Evolutionary conservation across 2,888 invertebrate genomes (phyloP), one percentile per base, ranked within the genome.

Genomic region (Meteorus colon): DNA sequence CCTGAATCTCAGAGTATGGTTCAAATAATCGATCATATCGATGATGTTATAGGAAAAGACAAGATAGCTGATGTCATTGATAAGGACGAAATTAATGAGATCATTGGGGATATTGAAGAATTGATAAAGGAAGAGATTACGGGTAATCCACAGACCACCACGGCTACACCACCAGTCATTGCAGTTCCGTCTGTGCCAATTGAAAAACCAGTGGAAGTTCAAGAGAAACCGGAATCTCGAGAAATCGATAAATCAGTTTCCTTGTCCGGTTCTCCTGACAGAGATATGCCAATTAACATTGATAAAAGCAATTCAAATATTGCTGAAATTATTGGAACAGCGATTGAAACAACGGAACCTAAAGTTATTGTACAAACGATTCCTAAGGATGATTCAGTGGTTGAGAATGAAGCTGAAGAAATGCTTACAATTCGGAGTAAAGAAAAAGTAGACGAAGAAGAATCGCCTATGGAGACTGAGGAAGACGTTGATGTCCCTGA

Each of bases 241-340:
- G 90, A 91, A 79, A 86, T 91, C 37, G 90, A 90, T 24, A 91
- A 90, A 77, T 86, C 90, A 31, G 89, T 90, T n/a, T 86, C 91
- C 2, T 84, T 89, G 10, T 89, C 90, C 4, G 90, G 91, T 82
- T 91, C 91, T 16, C 90, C 91, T 0, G 84, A 91, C 51, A 91
- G 91, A 14, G 91, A 91, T 83, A 91, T 91, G 77, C 90, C 91
- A 76, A 91, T 91, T 74, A 91, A 91, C 73, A 91, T 91, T n/a
- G 91, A 92, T 81, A 90, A 91, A 24, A 91, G 91, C 60, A 91
- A 91, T 31, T 91, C 91, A 0, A 91, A 91, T 83, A 90, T 92
- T 75, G 91, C 91, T 19, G 91, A 92, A 80, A 91, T 91, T 76
- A 91, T 91, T 72, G 91, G 88, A 4, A 87, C 89, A 0, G 83